Evolutionary conservation across 2,888 invertebrate genomes (phyloP).

Genomic region (Sphaerophoria rueppellii): DNA sequence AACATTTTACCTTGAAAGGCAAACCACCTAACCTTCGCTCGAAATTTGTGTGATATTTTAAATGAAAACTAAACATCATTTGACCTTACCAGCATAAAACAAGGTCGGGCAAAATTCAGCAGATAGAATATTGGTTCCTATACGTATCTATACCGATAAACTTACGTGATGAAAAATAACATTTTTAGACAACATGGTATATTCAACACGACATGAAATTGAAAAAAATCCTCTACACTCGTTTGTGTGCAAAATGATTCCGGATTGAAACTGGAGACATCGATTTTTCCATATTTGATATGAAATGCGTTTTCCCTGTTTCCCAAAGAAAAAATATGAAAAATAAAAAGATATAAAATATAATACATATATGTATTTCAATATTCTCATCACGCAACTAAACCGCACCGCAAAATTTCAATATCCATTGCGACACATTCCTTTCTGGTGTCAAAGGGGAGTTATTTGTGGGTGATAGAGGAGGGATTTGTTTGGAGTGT

Average conservation of each 20-base stretch:
- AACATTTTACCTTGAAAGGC: background rate
- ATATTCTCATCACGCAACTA: conserved; percentile 67
- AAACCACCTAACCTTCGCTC: too few species aligned
- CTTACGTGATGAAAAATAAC: conserved; percentile 28
- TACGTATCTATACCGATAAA: too few species aligned
- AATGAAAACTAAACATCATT: conserved; percentile 25
- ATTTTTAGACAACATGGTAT: background rate
- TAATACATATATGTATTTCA: conserved; percentile 32
- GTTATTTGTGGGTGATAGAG: too few species aligned
- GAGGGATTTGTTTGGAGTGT: too few species aligned
- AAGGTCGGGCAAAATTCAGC: conserved; percentile 5
- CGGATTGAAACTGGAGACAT: conserved; percentile 34
- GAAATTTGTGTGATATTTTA: background rate
- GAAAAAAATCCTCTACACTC: conserved; percentile 15
- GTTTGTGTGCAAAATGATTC: background rate
- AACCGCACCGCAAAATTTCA: conserved; percentile 70
- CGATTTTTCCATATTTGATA: conserved; percentile 54
- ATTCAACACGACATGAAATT: conserved; percentile 25
- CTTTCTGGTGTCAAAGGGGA: conserved; percentile 21
- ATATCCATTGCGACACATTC: conserved; percentile 71
- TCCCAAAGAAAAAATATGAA: background rate
- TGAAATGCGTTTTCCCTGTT: conserved; percentile 55
- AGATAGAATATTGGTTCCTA: background rate
- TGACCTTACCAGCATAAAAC: conserved; percentile 21
- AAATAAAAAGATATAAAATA: background rate